phyloP scores from a whole-genome alignment of 64 coral and sea anemone species.

The Montipora capricornis region DNA sequence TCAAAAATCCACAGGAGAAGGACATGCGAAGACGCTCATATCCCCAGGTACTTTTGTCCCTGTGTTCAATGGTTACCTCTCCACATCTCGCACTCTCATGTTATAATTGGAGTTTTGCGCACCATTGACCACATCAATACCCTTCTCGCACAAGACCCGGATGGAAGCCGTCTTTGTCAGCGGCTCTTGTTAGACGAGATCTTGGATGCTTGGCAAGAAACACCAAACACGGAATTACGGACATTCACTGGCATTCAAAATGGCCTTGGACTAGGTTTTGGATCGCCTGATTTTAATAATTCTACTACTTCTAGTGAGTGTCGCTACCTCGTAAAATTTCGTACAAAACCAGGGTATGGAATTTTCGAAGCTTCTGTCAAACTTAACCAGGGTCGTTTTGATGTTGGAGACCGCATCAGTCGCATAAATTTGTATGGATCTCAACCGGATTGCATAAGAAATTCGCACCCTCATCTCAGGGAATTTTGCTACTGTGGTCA shows the following conservation, averaged over 20 bases:
- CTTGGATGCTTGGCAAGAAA: conserved; percentile 75
- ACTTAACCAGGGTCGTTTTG: conserved; percentile 62
- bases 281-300: conserved; percentile 60
- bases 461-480: conserved; percentile 70
- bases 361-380: conserved; percentile 80
- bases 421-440: conserved; percentile 88
- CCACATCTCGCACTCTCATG: conserved; percentile 63
- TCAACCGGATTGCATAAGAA: conserved; percentile 78
- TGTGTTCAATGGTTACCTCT: conserved; percentile 83
- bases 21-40: conserved; percentile 77
- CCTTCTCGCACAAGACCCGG: conserved; percentile 6
- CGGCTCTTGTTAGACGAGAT: conserved; percentile 56
- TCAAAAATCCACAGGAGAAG: conserved; percentile 62
- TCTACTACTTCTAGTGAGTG: conserved; percentile 52
- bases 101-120: conserved; percentile 57
- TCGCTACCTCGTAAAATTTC: conserved; percentile 82
- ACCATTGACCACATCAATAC: conserved; percentile 69
- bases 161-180: conserved; percentile 30
- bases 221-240: conserved; percentile 75
- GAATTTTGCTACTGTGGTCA: conserved; percentile 86
- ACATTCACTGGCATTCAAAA: conserved; percentile 71
- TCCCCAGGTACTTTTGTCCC: conserved; percentile 89
- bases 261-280: conserved; percentile 79
- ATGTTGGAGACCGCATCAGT: conserved; percentile 74
- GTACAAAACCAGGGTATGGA: conserved; percentile 62